A percentile compares a stretch with the other conserved stretches of the same genome.
phyloP scores from a whole-genome alignment of 1,140 invertebrate species.

The Rhyacophila brunnea region DNA sequence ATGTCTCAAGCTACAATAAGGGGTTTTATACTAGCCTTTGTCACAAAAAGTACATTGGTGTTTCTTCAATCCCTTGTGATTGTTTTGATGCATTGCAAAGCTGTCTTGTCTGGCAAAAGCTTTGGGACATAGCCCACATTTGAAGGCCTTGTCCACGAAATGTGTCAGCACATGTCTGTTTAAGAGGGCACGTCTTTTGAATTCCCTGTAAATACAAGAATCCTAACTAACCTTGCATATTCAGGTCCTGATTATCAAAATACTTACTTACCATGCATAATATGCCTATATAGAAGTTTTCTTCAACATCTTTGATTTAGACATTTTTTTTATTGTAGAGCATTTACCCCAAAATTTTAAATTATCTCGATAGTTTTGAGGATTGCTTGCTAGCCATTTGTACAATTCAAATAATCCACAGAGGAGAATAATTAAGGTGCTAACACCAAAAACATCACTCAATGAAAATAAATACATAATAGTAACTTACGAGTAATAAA shows the following conservation, averaged over 20 bases:
- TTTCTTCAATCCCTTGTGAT: constrained; percentile 55
- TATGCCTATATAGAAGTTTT: not conserved
- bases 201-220: constrained; percentile 36
- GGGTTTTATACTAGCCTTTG: constrained; percentile 44
- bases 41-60: constrained; percentile 60
- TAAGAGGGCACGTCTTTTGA: constrained; percentile 48
- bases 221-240: not conserved
- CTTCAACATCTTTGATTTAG: too few relatives aligned
- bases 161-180: constrained; percentile 51
- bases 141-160: constrained; percentile 41
- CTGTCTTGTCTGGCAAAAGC: constrained; percentile 43
- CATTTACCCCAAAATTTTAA: too few relatives aligned
- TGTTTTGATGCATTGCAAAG: constrained; percentile 42
- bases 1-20: not conserved
- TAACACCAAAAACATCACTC: not conserved
- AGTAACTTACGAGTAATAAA: too few relatives aligned
- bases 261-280: too few relatives aligned
- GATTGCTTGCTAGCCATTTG: too few relatives aligned
- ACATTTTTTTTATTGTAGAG: too few relatives aligned
- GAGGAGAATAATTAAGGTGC: not conserved
- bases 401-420: not conserved
- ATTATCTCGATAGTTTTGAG: too few relatives aligned
- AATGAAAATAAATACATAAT: not conserved
- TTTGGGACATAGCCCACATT: constrained; percentile 42
- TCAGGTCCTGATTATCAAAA: not conserved